A percentile compares a stretch with the other conserved stretches of the same genome.
These are phyloP conservation scores for Taphrorychus bicolor DNA, from an alignment of 2,888 invertebrate species.

Conservation along the genomic window DNA sequence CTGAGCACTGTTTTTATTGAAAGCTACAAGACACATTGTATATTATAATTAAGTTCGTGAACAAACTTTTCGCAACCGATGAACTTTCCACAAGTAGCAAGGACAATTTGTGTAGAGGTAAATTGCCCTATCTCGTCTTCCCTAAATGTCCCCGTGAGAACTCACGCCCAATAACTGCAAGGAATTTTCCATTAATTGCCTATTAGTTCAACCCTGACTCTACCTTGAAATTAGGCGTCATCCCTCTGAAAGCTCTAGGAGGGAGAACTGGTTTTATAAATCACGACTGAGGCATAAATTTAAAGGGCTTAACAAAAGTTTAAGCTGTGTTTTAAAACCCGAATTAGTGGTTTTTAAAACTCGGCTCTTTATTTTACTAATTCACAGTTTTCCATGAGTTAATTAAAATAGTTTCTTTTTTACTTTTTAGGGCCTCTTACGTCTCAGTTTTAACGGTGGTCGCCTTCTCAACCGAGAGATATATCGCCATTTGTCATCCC, in stretches of 20 bases:
- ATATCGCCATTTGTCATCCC: constrained; percentile 91
- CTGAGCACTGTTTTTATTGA: neutral
- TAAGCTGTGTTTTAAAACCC: neutral
- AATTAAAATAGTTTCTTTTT: too few relatives aligned
- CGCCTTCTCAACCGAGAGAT: constrained; percentile 89
- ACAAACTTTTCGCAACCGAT: neutral
- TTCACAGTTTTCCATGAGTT: too few relatives aligned
- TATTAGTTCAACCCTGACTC: neutral
- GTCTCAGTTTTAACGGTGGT: constrained; percentile 92
- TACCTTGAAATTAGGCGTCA: too few relatives aligned
- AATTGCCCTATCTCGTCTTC: neutral
- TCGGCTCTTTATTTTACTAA: neutral
- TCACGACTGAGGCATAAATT: too few relatives aligned
- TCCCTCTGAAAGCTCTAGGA: too few relatives aligned
- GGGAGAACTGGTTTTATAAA: too few relatives aligned
- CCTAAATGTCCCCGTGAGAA: neutral
- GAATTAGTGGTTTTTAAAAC: neutral
- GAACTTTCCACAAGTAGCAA: neutral
- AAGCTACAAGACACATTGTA: neutral
- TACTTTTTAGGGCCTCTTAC: constrained; percentile 76
- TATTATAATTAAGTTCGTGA: neutral
- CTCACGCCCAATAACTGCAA: neutral
- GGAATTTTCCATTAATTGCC: neutral
- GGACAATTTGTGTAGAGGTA: neutral
- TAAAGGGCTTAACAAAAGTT: too few relatives aligned